phyloP scores from a whole-genome alignment of 1,140 invertebrate species.

The Magallana gigas region DNA sequence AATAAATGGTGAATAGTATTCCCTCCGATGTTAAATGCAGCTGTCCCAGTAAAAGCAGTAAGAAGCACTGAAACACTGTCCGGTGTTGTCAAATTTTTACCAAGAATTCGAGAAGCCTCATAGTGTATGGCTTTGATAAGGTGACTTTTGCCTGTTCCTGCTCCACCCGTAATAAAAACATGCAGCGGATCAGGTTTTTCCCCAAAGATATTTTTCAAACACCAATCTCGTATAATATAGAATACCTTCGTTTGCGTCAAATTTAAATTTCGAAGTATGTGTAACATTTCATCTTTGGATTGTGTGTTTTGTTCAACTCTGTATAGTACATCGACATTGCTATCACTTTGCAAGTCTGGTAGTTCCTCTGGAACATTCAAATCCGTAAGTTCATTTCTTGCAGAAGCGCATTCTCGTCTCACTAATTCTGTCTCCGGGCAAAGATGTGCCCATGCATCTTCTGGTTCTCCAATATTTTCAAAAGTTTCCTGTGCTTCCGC shows the following conservation, averaged over 20 bases:
- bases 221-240: slow-evolving; percentile 50
- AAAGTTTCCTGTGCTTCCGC: too few relatives aligned
- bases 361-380: neutral
- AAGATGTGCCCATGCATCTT: too few relatives aligned
- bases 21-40: slow-evolving; percentile 48
- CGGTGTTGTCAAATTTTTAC: neutral
- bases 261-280: slow-evolving; percentile 1
- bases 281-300: slow-evolving; percentile 4
- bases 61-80: slow-evolving; percentile 46
- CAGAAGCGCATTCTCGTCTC: neutral
- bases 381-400: too few relatives aligned
- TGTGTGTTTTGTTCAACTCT: neutral
- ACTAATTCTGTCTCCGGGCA: too few relatives aligned
- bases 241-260: slow-evolving; percentile 44
- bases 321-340: neutral
- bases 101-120: slow-evolving; percentile 52
- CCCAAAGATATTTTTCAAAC: slow-evolving; percentile 33
- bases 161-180: slow-evolving; percentile 53
- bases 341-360: neutral
- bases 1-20: slow-evolving; percentile 51
- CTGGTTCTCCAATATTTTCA: too few relatives aligned
- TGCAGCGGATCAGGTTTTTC: slow-evolving; percentile 38
- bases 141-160: slow-evolving; percentile 55
- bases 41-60: slow-evolving; percentile 47
- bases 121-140: slow-evolving; percentile 54